Percentiles rank a stretch among this genome's conserved stretches.
These are phyloP conservation scores for Henricia sp. DNA, from an alignment of 53 echinoderm and acorn worm genomes.

Conservation along the genomic window DNA sequence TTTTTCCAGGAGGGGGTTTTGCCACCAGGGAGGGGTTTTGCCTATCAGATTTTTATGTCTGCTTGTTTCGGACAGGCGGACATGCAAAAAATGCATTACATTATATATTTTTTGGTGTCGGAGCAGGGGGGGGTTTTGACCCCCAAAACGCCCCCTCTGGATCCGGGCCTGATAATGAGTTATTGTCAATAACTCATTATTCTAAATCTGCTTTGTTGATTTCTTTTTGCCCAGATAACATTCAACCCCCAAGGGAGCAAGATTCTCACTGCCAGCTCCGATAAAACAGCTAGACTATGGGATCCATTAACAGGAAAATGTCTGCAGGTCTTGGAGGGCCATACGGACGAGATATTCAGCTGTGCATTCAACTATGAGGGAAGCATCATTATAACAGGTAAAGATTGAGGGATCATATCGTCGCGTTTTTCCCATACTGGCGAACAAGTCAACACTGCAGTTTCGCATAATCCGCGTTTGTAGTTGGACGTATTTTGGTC, in stretches of 20 bases:
- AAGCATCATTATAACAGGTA: constrained; percentile 96
- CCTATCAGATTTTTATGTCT: too few species aligned
- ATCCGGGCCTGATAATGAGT: too few species aligned
- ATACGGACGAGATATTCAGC: constrained; percentile 98
- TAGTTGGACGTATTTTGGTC: background rate
- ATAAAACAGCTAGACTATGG: constrained; percentile 94
- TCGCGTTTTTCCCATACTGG: too few species aligned
- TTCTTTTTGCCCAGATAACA: constrained; percentile 61
- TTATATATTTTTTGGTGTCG: too few species aligned
- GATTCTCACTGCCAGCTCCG: constrained; percentile 94
- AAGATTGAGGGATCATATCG: too few species aligned
- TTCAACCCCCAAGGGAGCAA: constrained; percentile 98
- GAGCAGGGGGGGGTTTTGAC: too few species aligned
- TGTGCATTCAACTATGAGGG: constrained; percentile 99
- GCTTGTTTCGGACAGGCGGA: too few species aligned
- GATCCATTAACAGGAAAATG: constrained; percentile 85
- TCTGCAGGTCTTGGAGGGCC: constrained; percentile 90
- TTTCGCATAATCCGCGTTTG: background rate
- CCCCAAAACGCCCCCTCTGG: too few species aligned
- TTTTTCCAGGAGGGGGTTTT: too few species aligned
- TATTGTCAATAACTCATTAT: too few species aligned
- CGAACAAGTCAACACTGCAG: background rate
- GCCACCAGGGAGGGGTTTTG: too few species aligned
- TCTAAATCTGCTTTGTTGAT: background rate
- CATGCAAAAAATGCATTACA: too few species aligned